Conservation (phyloP, 2,888 invertebrate genomes). For the Drosophila phalerata region DNA sequence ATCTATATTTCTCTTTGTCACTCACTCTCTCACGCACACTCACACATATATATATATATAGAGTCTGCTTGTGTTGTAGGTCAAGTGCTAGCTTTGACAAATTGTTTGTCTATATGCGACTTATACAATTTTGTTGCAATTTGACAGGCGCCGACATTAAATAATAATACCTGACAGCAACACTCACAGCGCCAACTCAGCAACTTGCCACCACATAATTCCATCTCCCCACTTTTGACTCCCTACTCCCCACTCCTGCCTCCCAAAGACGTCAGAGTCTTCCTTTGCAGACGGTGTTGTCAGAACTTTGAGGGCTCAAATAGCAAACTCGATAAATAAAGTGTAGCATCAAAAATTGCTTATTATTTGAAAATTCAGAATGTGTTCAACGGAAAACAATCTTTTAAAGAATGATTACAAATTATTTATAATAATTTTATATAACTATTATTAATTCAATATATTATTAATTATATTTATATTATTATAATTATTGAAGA, state of each 20-base stretch:
- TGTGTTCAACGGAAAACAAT: too few species aligned
- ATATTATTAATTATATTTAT: too few species aligned
- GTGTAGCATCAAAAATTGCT: too few species aligned
- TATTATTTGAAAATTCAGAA: too few species aligned
- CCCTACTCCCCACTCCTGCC: neutral
- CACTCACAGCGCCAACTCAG: conserved; percentile 37
- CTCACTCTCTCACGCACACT: neutral
- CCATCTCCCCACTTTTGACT: neutral
- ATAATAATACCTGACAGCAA: conserved; percentile 67
- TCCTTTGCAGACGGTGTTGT: conserved; percentile 4
- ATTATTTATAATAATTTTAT: too few species aligned
- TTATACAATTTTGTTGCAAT: conserved; percentile 62
- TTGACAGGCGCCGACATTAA: conserved; percentile 73
- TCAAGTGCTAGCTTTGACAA: conserved; percentile 71
- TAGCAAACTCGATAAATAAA: neutral
- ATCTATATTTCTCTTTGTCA: neutral
- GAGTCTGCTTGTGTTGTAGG: conserved; percentile 46
- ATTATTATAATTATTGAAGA: too few species aligned
- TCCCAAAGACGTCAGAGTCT: conserved; percentile 4
- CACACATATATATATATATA: neutral
- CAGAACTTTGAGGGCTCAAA: neutral
- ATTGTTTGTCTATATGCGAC: conserved; percentile 56
- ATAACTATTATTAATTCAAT: too few species aligned
- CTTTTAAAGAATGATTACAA: too few species aligned
- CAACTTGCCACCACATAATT: neutral